These are phyloP conservation scores for Lochmaea crataegi DNA, from an alignment of 2,888 invertebrate species.

Conservation along the genomic window DNA sequence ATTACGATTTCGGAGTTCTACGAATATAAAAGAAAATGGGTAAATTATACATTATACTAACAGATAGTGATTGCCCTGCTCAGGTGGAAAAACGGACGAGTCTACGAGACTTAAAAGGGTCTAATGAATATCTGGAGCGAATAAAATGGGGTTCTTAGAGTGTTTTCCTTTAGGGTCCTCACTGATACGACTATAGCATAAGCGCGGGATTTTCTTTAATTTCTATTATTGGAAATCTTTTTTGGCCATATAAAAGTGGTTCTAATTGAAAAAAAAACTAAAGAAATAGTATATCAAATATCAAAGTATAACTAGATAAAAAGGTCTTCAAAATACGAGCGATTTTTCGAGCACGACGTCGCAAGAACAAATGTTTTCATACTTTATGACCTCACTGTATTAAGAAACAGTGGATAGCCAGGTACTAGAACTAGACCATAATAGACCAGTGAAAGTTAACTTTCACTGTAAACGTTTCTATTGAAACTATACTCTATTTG, in stretches of 20 bases:
- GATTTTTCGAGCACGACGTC: too few species aligned
- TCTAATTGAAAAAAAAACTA: not conserved
- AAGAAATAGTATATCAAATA: not conserved
- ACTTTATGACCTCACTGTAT: too few species aligned
- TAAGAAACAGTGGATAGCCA: too few species aligned
- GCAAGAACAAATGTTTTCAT: too few species aligned
- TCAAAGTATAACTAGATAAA: too few species aligned
- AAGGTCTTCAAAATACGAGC: too few species aligned
- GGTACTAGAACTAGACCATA: too few species aligned
- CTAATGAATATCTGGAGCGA: slow-evolving; percentile 11
- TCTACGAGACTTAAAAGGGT: not conserved
- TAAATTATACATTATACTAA: slow-evolving; percentile 5
- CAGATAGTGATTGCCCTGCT: slow-evolving; percentile 6
- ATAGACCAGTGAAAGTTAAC: too few species aligned
- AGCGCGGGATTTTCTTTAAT: not conserved
- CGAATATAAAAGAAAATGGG: not conserved
- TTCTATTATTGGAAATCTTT: not conserved
- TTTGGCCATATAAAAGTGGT: not conserved
- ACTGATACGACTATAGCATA: too few species aligned
- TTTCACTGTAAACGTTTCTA: too few species aligned
- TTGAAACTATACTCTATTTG: too few species aligned
- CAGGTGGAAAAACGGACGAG: slow-evolving; percentile 5
- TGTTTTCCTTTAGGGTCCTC: slow-evolving; percentile 8
- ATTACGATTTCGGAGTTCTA: not conserved
- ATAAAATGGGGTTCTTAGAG: slow-evolving; percentile 2